Conservation (phyloP, 2,113 vertebrate species). For the Scytalopus superciliaris region DNA sequence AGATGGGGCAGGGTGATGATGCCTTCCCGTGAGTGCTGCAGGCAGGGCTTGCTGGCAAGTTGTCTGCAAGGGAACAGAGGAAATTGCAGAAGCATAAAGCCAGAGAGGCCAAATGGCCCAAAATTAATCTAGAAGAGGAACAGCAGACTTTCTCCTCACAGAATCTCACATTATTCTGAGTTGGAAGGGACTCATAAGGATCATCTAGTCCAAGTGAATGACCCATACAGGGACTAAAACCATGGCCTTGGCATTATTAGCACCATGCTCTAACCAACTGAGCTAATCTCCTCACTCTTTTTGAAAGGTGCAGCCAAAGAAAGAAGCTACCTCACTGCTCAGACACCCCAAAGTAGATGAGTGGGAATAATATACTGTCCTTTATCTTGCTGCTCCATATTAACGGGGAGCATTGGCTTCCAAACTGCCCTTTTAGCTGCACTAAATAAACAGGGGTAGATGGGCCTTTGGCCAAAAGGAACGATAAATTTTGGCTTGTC, state of each 20-base stretch:
- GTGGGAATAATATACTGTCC: background rate
- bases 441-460: background rate
- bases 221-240: background rate
- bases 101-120: background rate
- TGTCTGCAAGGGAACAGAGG: background rate
- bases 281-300: background rate
- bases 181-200: background rate
- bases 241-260: background rate
- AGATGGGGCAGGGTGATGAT: background rate
- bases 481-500: background rate
- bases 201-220: background rate
- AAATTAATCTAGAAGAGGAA: background rate
- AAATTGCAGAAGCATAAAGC: background rate
- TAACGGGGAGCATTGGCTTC: background rate
- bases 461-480: background rate
- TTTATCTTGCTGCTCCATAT: background rate
- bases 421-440: fast-evolving
- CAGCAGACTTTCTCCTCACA: background rate
- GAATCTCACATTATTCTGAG: background rate
- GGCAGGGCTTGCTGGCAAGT: background rate
- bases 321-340: background rate
- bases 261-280: background rate
- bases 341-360: background rate
- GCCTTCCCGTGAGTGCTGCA: background rate
- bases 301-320: background rate